A percentile compares a stretch with the other conserved stretches of the same genome.
phyloP scores from a whole-genome alignment of 2,113 vertebrate genomes.

The Myotis davidii region DNA sequence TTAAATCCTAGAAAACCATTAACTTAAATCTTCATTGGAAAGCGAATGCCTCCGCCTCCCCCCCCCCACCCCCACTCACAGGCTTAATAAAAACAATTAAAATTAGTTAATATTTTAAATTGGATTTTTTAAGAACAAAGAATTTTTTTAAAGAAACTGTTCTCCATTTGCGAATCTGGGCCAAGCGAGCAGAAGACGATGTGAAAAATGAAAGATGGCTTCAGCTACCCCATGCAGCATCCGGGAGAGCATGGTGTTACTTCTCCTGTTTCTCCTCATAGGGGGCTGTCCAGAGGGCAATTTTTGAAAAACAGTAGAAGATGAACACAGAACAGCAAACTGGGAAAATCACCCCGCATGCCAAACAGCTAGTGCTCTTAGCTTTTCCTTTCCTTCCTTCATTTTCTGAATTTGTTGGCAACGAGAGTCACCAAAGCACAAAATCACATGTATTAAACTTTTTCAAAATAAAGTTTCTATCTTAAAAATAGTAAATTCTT shows the following conservation, averaged over 20 bases:
- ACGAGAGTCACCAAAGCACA: constrained; percentile 31
- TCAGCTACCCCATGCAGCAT: neutral
- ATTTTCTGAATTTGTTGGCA: constrained; percentile 60
- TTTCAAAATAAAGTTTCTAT: constrained; percentile 54
- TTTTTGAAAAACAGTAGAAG: constrained; percentile 54
- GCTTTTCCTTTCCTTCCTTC: neutral
- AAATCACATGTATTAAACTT: constrained; percentile 15
- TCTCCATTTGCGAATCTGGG: constrained; percentile 59
- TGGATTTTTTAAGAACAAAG: constrained; percentile 19
- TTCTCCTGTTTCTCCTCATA: constrained; percentile 15
- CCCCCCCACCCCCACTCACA: neutral
- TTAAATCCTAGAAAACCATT: constrained; percentile 21
- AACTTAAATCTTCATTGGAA: constrained; percentile 37
- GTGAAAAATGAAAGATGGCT: constrained; percentile 57
- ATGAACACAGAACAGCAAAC: constrained; percentile 50
- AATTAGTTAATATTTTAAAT: constrained; percentile 19
- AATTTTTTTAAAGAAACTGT: constrained; percentile 29
- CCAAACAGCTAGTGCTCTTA: constrained; percentile 39
- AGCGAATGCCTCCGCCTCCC: neutral
- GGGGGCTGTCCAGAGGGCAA: constrained; percentile 64
- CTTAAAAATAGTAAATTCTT: constrained; percentile 63
- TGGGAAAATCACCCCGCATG: constrained; percentile 46
- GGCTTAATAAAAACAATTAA: constrained; percentile 54
- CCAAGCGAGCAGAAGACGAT: constrained; percentile 67
- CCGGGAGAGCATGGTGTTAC: neutral